A percentile compares a stretch with the other conserved stretches of the same genome.
Conservation (phyloP, 2,888 invertebrate genomes). For the Lucinisca nassula region DNA sequence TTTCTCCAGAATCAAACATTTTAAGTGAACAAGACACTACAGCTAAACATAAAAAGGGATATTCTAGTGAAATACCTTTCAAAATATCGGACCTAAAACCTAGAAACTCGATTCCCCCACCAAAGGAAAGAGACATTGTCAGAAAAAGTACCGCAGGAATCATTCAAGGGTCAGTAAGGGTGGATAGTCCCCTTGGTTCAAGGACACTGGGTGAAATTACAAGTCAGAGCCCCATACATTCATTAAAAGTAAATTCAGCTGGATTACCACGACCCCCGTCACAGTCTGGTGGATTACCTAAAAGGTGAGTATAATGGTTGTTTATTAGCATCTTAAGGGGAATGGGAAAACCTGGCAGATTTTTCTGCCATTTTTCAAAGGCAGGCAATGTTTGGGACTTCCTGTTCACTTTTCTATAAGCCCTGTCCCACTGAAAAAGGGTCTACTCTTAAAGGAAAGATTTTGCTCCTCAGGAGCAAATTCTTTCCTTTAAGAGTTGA, state of each 20-base stretch:
- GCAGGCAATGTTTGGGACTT: no score
- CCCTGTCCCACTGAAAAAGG: no score
- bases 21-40: conserved; percentile 34
- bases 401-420: no score
- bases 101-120: conserved; percentile 54
- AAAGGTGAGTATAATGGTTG: conserved; percentile 23
- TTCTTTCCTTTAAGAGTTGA: no score
- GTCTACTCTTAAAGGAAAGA: no score
- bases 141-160: conserved; percentile 25
- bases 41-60: conserved; percentile 14
- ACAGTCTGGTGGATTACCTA: conserved; percentile 40
- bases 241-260: conserved; percentile 50
- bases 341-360: no score
- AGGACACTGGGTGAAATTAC: neutral
- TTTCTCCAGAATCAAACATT: neutral
- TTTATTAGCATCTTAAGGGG: no score
- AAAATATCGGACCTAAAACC: conserved; percentile 56
- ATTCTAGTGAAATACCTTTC: conserved; percentile 44
- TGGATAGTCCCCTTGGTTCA: conserved; percentile 40
- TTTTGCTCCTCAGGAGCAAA: no score
- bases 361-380: no score
- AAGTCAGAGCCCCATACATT: neutral
- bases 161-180: conserved; percentile 29
- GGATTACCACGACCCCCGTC: conserved; percentile 55
- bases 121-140: conserved; percentile 65